Conservation (phyloP, 2,113 vertebrate species). For the Muscicapa adusta region DNA sequence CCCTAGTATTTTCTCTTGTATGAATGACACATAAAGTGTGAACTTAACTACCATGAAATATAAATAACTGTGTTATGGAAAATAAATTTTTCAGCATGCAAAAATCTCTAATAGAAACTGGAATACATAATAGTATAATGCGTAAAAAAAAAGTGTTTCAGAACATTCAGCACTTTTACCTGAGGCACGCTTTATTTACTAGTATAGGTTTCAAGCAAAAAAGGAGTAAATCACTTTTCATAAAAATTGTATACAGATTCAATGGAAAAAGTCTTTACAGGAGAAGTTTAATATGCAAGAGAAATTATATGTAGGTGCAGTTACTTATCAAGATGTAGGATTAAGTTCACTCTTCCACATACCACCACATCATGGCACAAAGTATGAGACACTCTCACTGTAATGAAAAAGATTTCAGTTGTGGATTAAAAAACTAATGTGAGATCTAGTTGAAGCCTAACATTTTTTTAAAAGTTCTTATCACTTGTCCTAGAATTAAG, state of each 20-base stretch:
- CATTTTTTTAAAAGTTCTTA: not conserved
- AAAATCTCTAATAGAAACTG: not conserved
- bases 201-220: not conserved
- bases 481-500: not conserved
- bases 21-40: not conserved
- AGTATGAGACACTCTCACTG: not conserved
- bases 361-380: not conserved
- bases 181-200: not conserved
- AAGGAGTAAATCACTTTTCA: not conserved
- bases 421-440: not conserved
- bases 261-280: not conserved
- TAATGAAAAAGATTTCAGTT: not conserved
- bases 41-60: conserved; percentile 36
- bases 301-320: not conserved
- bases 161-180: not conserved
- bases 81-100: not conserved
- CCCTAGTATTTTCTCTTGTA: not conserved
- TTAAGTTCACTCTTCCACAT: not conserved
- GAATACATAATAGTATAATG: not conserved
- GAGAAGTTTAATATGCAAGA: not conserved
- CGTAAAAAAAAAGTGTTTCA: not conserved
- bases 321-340: not conserved
- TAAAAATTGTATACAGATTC: not conserved
- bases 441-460: not conserved
- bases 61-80: not conserved